Percentiles rank a stretch among this genome's conserved stretches.
Conservation (phyloP, 1,140 invertebrate genomes). For the Trinorchestia longiramus region DNA sequence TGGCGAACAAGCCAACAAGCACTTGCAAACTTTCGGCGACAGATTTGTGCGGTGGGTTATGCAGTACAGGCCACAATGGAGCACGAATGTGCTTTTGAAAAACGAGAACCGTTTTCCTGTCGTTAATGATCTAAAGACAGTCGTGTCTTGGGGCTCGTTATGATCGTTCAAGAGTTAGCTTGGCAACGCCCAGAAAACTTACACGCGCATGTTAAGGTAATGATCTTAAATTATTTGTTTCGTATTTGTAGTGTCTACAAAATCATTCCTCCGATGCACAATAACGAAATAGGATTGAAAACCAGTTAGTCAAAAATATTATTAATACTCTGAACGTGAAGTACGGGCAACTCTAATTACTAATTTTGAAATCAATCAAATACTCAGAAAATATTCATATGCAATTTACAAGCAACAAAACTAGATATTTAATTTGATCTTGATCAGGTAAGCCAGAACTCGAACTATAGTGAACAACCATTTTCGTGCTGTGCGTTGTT, state of each 20-base stretch:
- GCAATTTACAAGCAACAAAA: background rate
- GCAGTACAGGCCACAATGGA: constrained; percentile 5
- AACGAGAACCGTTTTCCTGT: background rate
- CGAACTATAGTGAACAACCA: too few relatives aligned
- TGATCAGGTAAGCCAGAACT: too few relatives aligned
- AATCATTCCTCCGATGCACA: background rate
- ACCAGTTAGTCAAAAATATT: background rate
- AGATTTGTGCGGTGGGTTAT: background rate
- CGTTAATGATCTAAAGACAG: background rate
- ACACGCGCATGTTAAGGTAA: background rate
- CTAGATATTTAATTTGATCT: too few relatives aligned
- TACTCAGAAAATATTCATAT: background rate
- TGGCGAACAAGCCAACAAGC: background rate
- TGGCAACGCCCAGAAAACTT: background rate
- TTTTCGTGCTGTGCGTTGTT: too few relatives aligned
- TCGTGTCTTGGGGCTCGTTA: background rate
- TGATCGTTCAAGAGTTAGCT: background rate
- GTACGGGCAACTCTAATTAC: background rate
- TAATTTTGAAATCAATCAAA: background rate
- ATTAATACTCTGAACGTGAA: background rate
- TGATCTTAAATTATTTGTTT: background rate
- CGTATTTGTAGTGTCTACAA: background rate
- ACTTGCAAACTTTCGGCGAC: background rate
- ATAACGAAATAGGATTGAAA: background rate
- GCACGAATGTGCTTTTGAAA: background rate